Conservation (phyloP, 2,888 invertebrate species). For the Melieria picta region DNA sequence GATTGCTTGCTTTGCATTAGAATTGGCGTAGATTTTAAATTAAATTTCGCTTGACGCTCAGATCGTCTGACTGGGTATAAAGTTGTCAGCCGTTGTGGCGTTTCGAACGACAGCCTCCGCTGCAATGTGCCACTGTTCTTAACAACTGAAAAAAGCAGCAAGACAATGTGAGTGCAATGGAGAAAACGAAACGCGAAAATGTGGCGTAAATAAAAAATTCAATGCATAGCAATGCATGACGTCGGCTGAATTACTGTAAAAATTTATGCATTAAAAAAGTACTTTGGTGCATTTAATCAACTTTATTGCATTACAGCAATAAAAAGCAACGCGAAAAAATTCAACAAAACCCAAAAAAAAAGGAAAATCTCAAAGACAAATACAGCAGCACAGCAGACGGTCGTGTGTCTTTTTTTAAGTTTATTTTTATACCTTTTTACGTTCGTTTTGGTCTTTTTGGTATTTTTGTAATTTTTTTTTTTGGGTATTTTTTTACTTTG, state of each 20-base stretch:
- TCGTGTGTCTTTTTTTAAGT: slow-evolving; percentile 19
- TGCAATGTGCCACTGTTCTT: no score
- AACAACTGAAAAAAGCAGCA: neutral
- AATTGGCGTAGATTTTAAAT: no score
- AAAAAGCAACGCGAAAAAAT: neutral
- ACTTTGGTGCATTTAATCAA: slow-evolving; percentile 58
- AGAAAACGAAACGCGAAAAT: neutral
- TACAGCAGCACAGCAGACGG: slow-evolving; percentile 12
- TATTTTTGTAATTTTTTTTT: slow-evolving; percentile 15
- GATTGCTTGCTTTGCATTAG: no score
- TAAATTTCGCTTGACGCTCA: no score
- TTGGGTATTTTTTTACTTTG: neutral
- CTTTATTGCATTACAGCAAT: slow-evolving; percentile 51
- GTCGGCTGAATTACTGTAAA: slow-evolving; percentile 29
- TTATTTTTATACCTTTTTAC: neutral
- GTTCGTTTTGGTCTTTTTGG: neutral
- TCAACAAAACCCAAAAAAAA: slow-evolving; percentile 14
- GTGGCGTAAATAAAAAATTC: slow-evolving; percentile 16
- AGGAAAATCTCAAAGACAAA: slow-evolving; percentile 6
- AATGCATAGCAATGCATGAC: slow-evolving; percentile 29
- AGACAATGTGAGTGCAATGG: neutral
- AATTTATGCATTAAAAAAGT: slow-evolving; percentile 55
- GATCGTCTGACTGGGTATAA: no score
- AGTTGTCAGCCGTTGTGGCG: no score
- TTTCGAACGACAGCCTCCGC: no score